A percentile compares a stretch with the other conserved stretches of the same genome.
phyloP scores from a whole-genome alignment of 2,113 vertebrate species.

The Oceanodroma tethys region DNA sequence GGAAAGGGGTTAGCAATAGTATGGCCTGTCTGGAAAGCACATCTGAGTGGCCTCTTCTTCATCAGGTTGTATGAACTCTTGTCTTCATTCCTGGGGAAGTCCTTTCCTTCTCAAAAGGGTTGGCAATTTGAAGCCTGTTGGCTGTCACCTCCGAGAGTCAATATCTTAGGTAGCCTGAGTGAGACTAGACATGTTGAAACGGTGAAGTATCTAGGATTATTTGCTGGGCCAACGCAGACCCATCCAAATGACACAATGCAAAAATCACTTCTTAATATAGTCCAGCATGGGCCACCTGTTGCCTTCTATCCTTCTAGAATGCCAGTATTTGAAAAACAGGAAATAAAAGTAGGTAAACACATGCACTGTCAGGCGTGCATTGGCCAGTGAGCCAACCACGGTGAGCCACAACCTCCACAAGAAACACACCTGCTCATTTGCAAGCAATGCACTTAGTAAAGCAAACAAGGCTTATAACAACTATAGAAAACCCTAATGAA shows the following conservation, averaged over 20 bases:
- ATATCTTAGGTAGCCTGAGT: fast-evolving
- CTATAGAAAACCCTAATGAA: background rate
- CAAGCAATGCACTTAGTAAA: background rate
- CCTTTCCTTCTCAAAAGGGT: background rate
- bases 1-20: background rate
- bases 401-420: background rate
- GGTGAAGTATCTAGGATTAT: background rate
- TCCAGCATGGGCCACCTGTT: background rate
- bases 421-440: background rate
- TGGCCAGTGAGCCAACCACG: background rate
- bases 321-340: background rate
- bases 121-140: background rate
- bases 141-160: background rate
- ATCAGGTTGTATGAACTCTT: background rate
- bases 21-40: background rate
- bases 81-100: background rate
- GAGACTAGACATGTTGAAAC: background rate
- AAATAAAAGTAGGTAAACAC: background rate
- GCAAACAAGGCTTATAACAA: background rate
- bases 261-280: background rate
- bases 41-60: background rate
- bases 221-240: background rate
- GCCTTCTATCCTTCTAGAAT: background rate
- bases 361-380: background rate
- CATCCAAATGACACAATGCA: background rate